Evolutionary conservation across 2,113 vertebrate genomes (phyloP).

Genomic region (Solenodon paradoxus): DNA sequence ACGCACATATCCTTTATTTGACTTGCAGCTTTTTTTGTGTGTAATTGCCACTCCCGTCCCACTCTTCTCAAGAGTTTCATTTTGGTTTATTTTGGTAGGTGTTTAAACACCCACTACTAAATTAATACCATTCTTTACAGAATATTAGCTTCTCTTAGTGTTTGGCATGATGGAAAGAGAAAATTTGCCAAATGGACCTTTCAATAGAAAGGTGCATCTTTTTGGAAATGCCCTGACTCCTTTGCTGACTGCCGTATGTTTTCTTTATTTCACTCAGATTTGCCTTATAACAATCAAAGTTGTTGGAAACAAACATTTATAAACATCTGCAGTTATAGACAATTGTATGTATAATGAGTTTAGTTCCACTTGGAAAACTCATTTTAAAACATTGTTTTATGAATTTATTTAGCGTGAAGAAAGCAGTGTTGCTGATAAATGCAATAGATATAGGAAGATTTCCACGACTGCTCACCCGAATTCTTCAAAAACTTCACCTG

Average conservation of each 20-base stretch:
- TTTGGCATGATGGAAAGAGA: neutral
- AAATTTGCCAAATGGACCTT: neutral
- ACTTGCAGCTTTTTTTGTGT: neutral
- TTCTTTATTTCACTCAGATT: neutral
- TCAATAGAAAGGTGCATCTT: neutral
- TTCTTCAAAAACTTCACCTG: slow-evolving; percentile 94
- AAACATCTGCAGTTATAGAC: neutral
- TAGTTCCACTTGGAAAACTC: neutral
- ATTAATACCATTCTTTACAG: neutral
- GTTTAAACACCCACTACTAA: neutral
- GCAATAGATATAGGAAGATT: slow-evolving; percentile 90
- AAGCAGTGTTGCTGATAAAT: slow-evolving; percentile 92
- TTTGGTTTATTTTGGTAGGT: neutral
- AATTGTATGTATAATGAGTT: neutral
- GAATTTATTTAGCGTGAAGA: slow-evolving; percentile 88
- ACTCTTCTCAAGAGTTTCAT: neutral
- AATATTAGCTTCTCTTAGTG: neutral
- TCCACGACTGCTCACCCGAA: slow-evolving; percentile 91
- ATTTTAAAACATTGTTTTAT: slow-evolving; percentile 45
- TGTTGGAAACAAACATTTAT: slow-evolving; percentile 22
- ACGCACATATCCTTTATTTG: neutral
- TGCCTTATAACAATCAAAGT: neutral
- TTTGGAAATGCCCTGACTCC: neutral
- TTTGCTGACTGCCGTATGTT: neutral
- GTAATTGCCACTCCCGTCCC: neutral